phyloP scores from a whole-genome alignment of 2,888 invertebrate genomes.

The Galerucella pusilla region DNA sequence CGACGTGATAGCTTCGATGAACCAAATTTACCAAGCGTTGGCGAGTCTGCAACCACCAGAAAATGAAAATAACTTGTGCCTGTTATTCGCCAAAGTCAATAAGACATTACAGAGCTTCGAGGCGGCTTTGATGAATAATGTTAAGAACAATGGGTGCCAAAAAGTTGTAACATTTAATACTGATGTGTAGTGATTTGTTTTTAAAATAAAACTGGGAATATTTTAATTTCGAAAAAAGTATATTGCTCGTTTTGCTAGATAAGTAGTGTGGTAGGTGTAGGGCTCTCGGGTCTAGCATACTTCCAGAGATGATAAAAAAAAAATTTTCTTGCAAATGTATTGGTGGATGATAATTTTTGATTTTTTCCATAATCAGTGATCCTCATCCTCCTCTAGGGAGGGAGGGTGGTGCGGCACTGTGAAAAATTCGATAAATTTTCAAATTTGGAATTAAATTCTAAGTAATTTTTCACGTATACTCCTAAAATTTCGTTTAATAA shows the following conservation, averaged over 20 bases:
- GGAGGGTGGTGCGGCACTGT: no score
- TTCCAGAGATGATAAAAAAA: no score
- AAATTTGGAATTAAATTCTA: no score
- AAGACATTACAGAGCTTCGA: slow-evolving; percentile 62
- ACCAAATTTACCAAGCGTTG: slow-evolving; percentile 60
- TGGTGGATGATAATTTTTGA: no score
- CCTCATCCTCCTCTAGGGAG: no score
- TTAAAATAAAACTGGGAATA: not conserved
- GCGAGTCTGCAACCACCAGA: slow-evolving; percentile 57
- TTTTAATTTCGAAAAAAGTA: not conserved
- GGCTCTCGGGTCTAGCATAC: no score
- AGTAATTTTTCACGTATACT: no score
- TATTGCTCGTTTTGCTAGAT: not conserved
- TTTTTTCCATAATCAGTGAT: no score
- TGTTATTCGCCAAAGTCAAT: slow-evolving; percentile 61
- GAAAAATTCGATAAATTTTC: no score
- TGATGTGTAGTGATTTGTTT: slow-evolving; percentile 15
- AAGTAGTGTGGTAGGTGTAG: no score
- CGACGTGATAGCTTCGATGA: slow-evolving; percentile 57
- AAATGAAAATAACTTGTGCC: slow-evolving; percentile 59
- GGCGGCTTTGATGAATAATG: slow-evolving; percentile 56
- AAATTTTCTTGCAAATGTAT: no score
- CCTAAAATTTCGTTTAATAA: no score
- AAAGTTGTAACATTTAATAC: slow-evolving; percentile 61
- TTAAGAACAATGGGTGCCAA: slow-evolving; percentile 49